Percentiles rank a stretch among this genome's conserved stretches.
Conservation (phyloP, 2,888 invertebrate genomes). For the Leptopilina syphax region DNA sequence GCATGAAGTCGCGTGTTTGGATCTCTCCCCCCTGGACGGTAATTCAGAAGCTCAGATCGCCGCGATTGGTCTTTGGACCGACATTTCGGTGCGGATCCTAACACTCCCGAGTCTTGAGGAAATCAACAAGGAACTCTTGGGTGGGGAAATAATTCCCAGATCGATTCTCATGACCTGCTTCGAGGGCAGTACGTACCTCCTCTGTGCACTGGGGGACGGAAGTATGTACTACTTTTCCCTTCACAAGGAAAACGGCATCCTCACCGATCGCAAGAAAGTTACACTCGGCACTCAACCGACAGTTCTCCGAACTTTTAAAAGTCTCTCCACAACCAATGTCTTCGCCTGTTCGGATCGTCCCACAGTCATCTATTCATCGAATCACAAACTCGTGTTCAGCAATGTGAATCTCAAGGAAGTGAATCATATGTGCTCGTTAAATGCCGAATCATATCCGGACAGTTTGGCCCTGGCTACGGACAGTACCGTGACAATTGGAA, state of each 20-base stretch:
- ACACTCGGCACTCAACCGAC: constrained; percentile 99
- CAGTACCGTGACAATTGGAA: constrained; percentile 94
- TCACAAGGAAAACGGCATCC: constrained; percentile 84
- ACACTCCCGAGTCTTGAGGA: constrained; percentile 88
- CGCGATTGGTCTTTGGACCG: constrained; percentile 98
- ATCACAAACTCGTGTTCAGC: constrained; percentile 98
- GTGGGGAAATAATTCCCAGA: constrained; percentile 97
- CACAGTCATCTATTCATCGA: constrained; percentile 99
- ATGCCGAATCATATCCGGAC: constrained; percentile 96
- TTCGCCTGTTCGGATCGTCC: constrained; percentile 99
- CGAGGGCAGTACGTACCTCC: constrained; percentile 92
- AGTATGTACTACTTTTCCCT: constrained; percentile 97
- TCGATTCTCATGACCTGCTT: constrained; percentile 96
- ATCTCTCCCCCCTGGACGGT: constrained; percentile 88
- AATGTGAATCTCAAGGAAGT: constrained; percentile 97
- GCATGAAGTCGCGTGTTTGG: constrained; percentile 97
- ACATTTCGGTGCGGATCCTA: constrained; percentile 93
- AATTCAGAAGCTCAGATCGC: constrained; percentile 84
- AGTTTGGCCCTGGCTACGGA: constrained; percentile 93
- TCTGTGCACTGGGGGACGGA: constrained; percentile 97
- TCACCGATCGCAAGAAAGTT: constrained; percentile 95
- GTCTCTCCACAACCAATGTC: constrained; percentile 94
- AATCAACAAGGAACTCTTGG: constrained; percentile 91
- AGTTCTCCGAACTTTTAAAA: constrained; percentile 90
- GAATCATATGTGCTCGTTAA: constrained; percentile 98